phyloP scores from a whole-genome alignment of 2,113 vertebrate genomes.

The Eonycteris spelaea region DNA sequence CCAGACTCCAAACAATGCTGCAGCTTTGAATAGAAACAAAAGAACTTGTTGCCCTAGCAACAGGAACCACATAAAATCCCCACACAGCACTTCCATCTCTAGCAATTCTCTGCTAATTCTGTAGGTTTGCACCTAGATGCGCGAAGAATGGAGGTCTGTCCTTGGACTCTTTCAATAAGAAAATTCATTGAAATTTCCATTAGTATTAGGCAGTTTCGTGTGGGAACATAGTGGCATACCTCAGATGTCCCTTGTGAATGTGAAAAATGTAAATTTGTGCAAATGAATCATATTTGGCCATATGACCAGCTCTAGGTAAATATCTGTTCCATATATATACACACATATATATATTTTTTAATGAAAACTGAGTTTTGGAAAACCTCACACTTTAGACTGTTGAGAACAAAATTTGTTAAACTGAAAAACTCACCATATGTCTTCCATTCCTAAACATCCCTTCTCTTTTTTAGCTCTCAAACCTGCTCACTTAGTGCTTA shows the following conservation, averaged over 20 bases:
- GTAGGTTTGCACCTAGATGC: neutral
- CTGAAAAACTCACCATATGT: neutral
- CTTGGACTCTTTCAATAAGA: conserved; percentile 28
- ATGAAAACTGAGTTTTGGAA: neutral
- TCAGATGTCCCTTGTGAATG: neutral
- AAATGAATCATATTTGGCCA: neutral
- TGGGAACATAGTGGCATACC: neutral
- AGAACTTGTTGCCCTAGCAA: conserved; percentile 80
- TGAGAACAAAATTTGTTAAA: conserved; percentile 28
- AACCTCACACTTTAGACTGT: neutral
- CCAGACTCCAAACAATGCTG: conserved; percentile 61
- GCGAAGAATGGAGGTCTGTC: conserved; percentile 37
- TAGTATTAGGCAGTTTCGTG: neutral
- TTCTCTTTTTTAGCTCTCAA: neutral
- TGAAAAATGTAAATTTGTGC: conserved; percentile 21
- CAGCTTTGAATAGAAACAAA: conserved; percentile 76
- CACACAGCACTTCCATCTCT: conserved; percentile 62
- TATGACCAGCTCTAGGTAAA: conserved; percentile 21
- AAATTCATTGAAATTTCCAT: conserved; percentile 10
- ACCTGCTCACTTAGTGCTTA: neutral
- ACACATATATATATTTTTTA: neutral
- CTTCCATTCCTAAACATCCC: neutral
- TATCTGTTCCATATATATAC: neutral
- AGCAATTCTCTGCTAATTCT: conserved; percentile 74
- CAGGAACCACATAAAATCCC: conserved; percentile 48